A percentile compares a stretch with the other conserved stretches of the same genome.
Conservation (phyloP, 1,140 invertebrate genomes). For the Sycophila sp. region DNA sequence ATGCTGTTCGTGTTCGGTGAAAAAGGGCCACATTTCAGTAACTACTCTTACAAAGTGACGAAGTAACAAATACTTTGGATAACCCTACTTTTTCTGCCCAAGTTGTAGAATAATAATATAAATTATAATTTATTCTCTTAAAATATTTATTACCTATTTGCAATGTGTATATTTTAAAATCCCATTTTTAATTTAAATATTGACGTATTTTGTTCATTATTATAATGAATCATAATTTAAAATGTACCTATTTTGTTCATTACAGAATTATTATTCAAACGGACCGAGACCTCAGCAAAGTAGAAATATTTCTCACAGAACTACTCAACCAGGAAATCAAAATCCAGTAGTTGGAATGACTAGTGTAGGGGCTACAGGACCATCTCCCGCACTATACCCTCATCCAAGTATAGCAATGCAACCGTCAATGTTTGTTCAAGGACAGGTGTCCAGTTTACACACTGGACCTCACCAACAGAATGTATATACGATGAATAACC, state of each 20-base stretch:
- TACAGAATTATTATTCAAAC: conserved; percentile 53
- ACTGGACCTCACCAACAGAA: conserved; percentile 50
- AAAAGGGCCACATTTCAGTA: too few relatives aligned
- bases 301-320: conserved; percentile 54
- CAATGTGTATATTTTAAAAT: too few relatives aligned
- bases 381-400: conserved; percentile 55
- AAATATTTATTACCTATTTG: too few relatives aligned
- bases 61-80: too few relatives aligned
- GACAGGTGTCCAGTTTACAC: conserved; percentile 51
- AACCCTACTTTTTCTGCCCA: too few relatives aligned
- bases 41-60: too few relatives aligned
- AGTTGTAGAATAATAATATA: too few relatives aligned
- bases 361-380: conserved; percentile 47
- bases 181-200: too few relatives aligned
- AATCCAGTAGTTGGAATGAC: conserved; percentile 54
- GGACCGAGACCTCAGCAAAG: conserved; percentile 54
- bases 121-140: too few relatives aligned
- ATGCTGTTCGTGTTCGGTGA: too few relatives aligned
- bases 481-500: conserved; percentile 52
- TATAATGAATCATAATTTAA: too few relatives aligned
- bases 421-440: conserved; percentile 49
- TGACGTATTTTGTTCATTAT: too few relatives aligned
- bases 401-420: conserved; percentile 51
- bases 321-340: conserved; percentile 48
- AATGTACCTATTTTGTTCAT: neutral